Base-by-base conservation (phyloP, 1,140 invertebrate species). In the Drosophila baimaii region DNA sequence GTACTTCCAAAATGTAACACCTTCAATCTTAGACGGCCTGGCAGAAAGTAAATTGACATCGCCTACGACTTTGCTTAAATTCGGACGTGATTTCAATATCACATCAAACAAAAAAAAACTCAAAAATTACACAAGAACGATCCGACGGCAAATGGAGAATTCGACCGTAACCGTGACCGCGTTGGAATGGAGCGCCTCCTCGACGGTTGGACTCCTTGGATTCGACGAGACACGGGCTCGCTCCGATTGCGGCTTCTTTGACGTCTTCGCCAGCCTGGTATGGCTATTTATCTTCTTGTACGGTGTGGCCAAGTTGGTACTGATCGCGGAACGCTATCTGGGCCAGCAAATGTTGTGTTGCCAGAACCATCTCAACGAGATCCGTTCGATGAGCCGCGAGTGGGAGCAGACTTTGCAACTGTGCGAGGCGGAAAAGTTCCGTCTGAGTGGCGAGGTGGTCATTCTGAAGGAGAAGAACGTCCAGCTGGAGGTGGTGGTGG, bases 361-460 rank as follows among this genome's bases (percentile, higher is more conserved):
- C 15, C 68, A 57, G 10, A 47, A 66, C 10, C 54, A 63, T 10
- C 19, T 27, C 29, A 39, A 6, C 2, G 71, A 81, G 23, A 35
- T 77, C 9, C 62, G 56, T 6, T 17, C 65, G 5, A 61, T 82
- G 3, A 73, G 76, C n/a, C 39, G 78, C 8, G 66, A 86, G 8
- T 86, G 82, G 82, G 83, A 81, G 23, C 23, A 76, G 19, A 82
- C 76, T 0, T 37, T 82, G 1, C 46, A 71, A 9, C n/a, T 74
- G 0, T 79, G 86, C 19, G 79, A 86, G 19, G 41, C 58, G 59
- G 66, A 72, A 17, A 76, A 73, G n/a, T 8, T 47, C 9, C 23
- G 69, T n/a, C 52, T 76, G 21, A 65, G 47, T 2, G 17, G 13
- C 0, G 58, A 86, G 10, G 8, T 82, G 12, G 10, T 19, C 8